phyloP scores from a whole-genome alignment of 1,140 invertebrate genomes.

The Helicoverpa zea region DNA sequence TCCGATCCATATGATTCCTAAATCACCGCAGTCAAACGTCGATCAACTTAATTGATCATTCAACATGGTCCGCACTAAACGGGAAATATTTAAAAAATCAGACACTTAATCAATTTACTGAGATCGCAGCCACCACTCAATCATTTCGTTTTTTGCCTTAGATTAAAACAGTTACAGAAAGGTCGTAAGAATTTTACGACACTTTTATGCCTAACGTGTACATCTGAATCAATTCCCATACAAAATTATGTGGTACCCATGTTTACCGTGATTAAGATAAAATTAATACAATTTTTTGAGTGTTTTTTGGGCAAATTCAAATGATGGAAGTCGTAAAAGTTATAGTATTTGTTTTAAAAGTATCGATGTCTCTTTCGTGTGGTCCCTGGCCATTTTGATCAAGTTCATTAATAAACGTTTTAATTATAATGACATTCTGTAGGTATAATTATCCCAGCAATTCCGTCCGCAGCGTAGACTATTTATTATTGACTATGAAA shows the following conservation, averaged over 20 bases:
- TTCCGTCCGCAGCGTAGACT: background rate
- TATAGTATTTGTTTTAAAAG: background rate
- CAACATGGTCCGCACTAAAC: conserved; percentile 70
- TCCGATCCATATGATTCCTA: conserved; percentile 59
- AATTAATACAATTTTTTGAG: too few species aligned
- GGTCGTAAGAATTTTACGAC: background rate
- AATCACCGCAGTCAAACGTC: conserved; percentile 65
- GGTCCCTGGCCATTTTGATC: conserved; percentile 9
- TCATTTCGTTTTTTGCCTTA: conserved; percentile 62
- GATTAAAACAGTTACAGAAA: conserved; percentile 37
- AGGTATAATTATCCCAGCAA: too few species aligned
- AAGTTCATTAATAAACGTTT: conserved; percentile 25
- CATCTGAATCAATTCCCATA: background rate
- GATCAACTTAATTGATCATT: conserved; percentile 83
- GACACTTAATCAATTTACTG: conserved; percentile 81
- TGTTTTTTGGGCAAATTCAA: background rate
- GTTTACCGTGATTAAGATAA: background rate
- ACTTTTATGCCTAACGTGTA: conserved; percentile 30
- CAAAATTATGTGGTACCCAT: background rate
- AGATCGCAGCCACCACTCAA: conserved; percentile 72
- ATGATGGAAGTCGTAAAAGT: background rate
- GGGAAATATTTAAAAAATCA: conserved; percentile 74
- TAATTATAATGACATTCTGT: background rate
- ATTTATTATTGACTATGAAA: background rate
- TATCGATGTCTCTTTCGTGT: conserved; percentile 16